A percentile compares a stretch with the other conserved stretches of the same genome.
These are phyloP conservation scores for Dorcus parallelipipedus DNA, from an alignment of 2,888 invertebrate genomes.

Conservation along the genomic window DNA sequence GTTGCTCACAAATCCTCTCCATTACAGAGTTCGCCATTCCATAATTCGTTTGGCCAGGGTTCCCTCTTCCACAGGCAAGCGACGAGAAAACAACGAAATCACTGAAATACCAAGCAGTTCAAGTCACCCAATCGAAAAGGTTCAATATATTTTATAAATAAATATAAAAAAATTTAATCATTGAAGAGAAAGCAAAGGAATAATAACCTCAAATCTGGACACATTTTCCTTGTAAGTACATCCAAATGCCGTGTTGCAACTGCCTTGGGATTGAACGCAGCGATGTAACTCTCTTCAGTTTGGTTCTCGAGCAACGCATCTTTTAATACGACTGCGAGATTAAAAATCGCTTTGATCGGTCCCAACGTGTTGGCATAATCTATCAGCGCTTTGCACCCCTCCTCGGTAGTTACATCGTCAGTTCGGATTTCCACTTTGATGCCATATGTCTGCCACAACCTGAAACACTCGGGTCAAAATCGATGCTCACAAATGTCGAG, in stretches of 20 bases:
- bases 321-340: conserved; percentile 77
- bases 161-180: neutral
- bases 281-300: conserved; percentile 63
- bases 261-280: conserved; percentile 75
- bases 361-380: conserved; percentile 61
- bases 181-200: neutral
- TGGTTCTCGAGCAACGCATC: conserved; percentile 79
- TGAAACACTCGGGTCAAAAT: neutral
- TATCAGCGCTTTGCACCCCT: conserved; percentile 68
- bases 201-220: too few species aligned
- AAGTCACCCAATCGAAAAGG: too few species aligned
- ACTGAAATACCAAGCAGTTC: conserved; percentile 29
- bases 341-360: conserved; percentile 83
- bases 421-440: conserved; percentile 66
- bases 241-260: conserved; percentile 76
- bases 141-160: too few species aligned
- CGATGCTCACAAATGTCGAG: neutral
- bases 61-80: conserved; percentile 84
- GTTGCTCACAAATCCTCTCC: conserved; percentile 78
- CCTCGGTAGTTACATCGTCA: conserved; percentile 65
- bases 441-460: conserved; percentile 67
- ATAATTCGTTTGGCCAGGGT: conserved; percentile 86
- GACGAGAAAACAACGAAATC: conserved; percentile 91
- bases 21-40: conserved; percentile 84
- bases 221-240: too few species aligned